These are phyloP conservation scores for Eristalis pertinax DNA, from an alignment of 2,888 invertebrate species.

Conservation along the genomic window DNA sequence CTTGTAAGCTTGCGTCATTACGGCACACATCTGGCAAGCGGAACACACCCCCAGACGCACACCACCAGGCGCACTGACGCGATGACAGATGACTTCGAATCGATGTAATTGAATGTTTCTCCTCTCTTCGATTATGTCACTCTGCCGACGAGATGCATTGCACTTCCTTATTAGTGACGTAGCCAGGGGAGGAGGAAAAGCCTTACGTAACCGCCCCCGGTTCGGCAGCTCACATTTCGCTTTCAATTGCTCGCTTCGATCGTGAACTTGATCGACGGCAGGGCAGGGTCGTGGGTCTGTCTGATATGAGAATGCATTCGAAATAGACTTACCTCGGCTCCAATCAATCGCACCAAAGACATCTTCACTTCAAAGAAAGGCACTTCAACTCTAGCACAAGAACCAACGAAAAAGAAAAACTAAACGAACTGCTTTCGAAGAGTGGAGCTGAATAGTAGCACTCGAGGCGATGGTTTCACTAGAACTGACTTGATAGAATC, in stretches of 20 bases:
- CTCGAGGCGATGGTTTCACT: constrained; percentile 76
- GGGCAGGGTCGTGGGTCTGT: neutral
- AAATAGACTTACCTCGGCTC: constrained; percentile 77
- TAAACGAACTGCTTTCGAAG: neutral
- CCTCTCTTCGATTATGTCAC: neutral
- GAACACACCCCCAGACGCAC: constrained; percentile 44
- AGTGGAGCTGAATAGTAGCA: constrained; percentile 29
- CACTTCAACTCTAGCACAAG: constrained; percentile 55
- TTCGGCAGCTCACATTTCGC: neutral
- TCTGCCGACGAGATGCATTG: neutral
- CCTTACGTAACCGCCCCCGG: neutral
- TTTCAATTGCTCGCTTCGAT: neutral
- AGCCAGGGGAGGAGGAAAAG: neutral
- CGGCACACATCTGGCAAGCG: neutral
- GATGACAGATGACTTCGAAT: neutral
- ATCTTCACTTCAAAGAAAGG: constrained; percentile 73
- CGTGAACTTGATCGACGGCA: neutral
- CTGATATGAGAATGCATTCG: neutral
- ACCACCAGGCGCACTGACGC: neutral
- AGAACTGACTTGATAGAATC: constrained; percentile 75
- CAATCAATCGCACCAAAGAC: constrained; percentile 79
- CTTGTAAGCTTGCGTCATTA: neutral
- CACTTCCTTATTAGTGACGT: neutral
- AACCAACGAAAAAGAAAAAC: constrained; percentile 6
- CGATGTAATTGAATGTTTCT: neutral